Conservation (phyloP, 2,888 invertebrate species). For the Metellina segmentata region DNA sequence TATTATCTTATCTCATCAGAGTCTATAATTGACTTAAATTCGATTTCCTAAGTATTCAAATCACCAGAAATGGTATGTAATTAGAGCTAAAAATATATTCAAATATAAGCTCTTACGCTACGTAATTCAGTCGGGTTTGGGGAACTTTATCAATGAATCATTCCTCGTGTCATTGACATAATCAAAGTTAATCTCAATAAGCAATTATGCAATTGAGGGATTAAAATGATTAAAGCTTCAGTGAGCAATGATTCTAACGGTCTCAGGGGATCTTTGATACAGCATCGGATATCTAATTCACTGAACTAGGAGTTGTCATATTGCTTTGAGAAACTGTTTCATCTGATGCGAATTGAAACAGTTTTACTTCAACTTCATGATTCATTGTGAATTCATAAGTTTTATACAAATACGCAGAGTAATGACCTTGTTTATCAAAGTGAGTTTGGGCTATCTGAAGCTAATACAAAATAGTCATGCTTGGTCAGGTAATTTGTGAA, state of each 20-base stretch:
- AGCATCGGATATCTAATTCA: background rate
- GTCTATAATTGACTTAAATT: too few species aligned
- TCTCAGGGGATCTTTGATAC: background rate
- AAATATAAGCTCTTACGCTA: background rate
- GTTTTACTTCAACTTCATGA: background rate
- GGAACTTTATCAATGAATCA: background rate
- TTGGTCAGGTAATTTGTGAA: too few species aligned
- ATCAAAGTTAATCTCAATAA: background rate
- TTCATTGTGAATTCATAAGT: background rate
- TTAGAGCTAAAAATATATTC: background rate
- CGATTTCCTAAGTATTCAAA: background rate
- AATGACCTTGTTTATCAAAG: too few species aligned
- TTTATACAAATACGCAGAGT: background rate
- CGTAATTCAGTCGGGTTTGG: background rate
- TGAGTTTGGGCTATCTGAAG: too few species aligned
- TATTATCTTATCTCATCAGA: too few species aligned
- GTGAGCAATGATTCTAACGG: background rate
- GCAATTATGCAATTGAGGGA: conserved; percentile 1
- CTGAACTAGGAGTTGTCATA: background rate
- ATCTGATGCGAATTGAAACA: background rate
- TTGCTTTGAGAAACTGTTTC: background rate
- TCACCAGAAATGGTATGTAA: background rate
- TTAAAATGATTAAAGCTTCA: background rate
- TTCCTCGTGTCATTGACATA: background rate
- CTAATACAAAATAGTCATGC: too few species aligned